These are phyloP conservation scores for Blennius ocellaris DNA, from an alignment of 2,113 vertebrate species.

Conservation along the genomic window DNA sequence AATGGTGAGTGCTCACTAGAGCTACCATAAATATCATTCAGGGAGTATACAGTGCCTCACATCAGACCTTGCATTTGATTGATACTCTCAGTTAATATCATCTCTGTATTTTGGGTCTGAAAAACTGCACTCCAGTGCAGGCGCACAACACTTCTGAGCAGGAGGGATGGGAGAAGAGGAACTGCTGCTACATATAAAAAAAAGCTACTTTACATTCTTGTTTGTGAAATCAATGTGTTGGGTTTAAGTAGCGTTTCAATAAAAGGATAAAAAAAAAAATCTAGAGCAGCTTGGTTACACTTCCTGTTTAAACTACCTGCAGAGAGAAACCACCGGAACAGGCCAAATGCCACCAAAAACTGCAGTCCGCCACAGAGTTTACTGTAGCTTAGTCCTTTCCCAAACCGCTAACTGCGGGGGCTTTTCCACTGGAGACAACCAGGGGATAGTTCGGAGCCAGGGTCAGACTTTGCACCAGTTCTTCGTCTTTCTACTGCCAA, in stretches of 20 bases:
- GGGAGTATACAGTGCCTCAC: not conserved
- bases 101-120: not conserved
- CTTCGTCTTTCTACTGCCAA: no score
- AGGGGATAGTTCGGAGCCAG: no score
- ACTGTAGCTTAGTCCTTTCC: constrained; percentile 27
- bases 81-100: constrained; percentile 17
- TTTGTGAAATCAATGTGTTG: constrained; percentile 2
- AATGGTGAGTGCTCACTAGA: not conserved
- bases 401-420: constrained; percentile 30
- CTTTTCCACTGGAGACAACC: no score
- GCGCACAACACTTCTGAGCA: not conserved
- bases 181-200: not conserved
- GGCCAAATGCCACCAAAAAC: constrained; percentile 33
- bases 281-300: not conserved
- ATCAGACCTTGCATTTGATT: constrained; percentile 1
- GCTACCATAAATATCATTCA: not conserved
- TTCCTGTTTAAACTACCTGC: constrained; percentile 16
- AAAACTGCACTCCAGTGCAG: constrained; percentile 3
- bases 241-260: constrained; percentile 4
- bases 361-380: constrained; percentile 8
- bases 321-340: constrained; percentile 4
- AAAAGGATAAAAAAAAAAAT: not conserved
- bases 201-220: constrained; percentile 7
- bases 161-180: not conserved
- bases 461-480: no score